Evolutionary conservation across 92 coral and sea anemone genomes (phyloP), one percentile per base, ranked within the genome.

Genomic region (Porites lobata): DNA sequence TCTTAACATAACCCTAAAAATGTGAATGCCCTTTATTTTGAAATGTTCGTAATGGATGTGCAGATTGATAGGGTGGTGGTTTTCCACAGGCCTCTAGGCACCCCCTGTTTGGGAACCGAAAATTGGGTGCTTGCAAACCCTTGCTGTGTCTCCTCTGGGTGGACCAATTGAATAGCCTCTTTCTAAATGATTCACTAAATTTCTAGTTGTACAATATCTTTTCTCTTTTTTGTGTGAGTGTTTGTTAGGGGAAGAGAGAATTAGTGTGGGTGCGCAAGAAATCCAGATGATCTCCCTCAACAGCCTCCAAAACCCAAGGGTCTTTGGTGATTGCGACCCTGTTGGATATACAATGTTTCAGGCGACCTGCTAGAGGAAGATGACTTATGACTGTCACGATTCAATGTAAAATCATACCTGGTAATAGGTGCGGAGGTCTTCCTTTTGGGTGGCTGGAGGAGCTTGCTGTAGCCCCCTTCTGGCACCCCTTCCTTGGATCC

Each of bases 1-100:
- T 77, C 76, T 68, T 22, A 93, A 54, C 50, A 93, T 85, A 69
- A 86, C 93, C 71, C 74, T 82, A 78, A 93, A 61, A 86, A 90
- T 90, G 43, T 76, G 88, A 50, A 93, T 89, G 65, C 90, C 91
- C 69, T 90, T 90, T 90, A 93, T 93, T 53, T 93, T 93, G 96
- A 93, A 93, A 65, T 93, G 92, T 77, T 90, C 58, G 92, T 90
- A 87, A 56, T 79, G 85, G 66, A 79, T 61, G 69, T 62, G 88
- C 47, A 65, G 89, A 83, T 91, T 87, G 68, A 91, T 83, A 51
- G 81, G 82, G 29, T 74, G 53, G 64, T 89, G 83, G 51, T 92
- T 92, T 67, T 86, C 80, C 38, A 89, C 89, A 53, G 90, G 85
- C 81, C 90, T 86, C 77, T 72, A 87, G 53, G 89, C 93, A 61